Conservation (phyloP, 1,140 invertebrate genomes). For the Drosophila tristis region DNA sequence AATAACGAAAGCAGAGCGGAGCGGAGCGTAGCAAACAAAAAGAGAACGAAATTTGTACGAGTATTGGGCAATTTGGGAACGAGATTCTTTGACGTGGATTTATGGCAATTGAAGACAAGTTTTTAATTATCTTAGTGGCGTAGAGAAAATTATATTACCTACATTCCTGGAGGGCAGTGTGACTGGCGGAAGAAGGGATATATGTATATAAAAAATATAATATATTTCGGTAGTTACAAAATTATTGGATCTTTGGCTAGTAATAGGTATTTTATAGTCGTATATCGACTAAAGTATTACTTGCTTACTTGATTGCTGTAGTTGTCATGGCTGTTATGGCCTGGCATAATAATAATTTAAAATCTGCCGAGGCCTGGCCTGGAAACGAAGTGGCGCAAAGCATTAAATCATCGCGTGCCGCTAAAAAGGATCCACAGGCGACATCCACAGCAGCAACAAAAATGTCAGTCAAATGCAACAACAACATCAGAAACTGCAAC, state of each 20-base stretch:
- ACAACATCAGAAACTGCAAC: constrained; percentile 7
- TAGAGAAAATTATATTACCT: background rate
- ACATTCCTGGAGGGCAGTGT: background rate
- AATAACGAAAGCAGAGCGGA: constrained; percentile 44
- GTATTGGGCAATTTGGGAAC: constrained; percentile 70
- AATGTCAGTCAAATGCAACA: constrained; percentile 10
- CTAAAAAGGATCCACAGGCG: constrained; percentile 72
- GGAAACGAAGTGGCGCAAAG: constrained; percentile 77
- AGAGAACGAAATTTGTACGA: constrained; percentile 39
- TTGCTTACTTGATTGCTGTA: constrained; percentile 5
- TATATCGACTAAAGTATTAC: too few relatives aligned
- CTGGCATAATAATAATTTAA: constrained; percentile 78
- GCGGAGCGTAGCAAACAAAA: constrained; percentile 5
- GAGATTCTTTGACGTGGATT: constrained; percentile 80
- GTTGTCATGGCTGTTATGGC: constrained; percentile 49
- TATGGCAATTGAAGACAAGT: constrained; percentile 82
- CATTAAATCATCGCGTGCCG: constrained; percentile 79
- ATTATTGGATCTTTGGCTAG: too few relatives aligned
- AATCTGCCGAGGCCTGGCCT: constrained; percentile 55
- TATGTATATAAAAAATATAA: too few relatives aligned
- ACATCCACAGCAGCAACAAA: constrained; percentile 15
- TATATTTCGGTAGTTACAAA: too few relatives aligned
- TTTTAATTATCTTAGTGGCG: constrained; percentile 72
- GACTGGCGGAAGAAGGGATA: too few relatives aligned
- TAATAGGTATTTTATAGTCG: too few relatives aligned